phyloP scores from a whole-genome alignment of 2,888 invertebrate species.

The Bellardia bayeri region DNA sequence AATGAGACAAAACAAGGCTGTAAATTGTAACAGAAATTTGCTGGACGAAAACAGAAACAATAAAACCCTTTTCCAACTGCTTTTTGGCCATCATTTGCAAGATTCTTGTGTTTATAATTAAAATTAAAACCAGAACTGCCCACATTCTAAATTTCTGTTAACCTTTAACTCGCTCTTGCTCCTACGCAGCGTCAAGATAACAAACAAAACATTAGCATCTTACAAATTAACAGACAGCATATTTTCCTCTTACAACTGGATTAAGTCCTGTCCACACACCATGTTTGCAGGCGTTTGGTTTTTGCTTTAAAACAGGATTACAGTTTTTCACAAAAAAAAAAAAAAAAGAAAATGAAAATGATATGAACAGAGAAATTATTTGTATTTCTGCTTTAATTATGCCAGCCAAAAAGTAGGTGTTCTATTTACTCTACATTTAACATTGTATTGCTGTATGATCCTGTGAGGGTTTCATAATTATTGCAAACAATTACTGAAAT shows the following conservation, averaged over 20 bases:
- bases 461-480: background rate
- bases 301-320: conserved; percentile 37
- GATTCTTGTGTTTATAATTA: conserved; percentile 75
- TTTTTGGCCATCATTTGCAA: conserved; percentile 58
- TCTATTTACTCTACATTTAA: conserved; percentile 14
- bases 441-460: background rate
- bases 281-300: background rate
- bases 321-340: too few relatives aligned
- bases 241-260: conserved; percentile 8
- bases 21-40: background rate
- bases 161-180: conserved; percentile 19
- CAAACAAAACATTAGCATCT: background rate
- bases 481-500: conserved; percentile 8
- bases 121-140: conserved; percentile 76
- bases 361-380: background rate
- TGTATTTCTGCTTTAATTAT: conserved; percentile 1
- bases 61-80: conserved; percentile 38
- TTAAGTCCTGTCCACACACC: background rate
- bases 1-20: background rate
- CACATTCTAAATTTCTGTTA: conserved; percentile 38
- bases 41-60: background rate
- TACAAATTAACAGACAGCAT: background rate
- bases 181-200: background rate
- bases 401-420: conserved; percentile 29
- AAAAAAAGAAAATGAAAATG: background rate